Conservation (phyloP, 2,797 vertebrate species). For the Alectoris magna region DNA sequence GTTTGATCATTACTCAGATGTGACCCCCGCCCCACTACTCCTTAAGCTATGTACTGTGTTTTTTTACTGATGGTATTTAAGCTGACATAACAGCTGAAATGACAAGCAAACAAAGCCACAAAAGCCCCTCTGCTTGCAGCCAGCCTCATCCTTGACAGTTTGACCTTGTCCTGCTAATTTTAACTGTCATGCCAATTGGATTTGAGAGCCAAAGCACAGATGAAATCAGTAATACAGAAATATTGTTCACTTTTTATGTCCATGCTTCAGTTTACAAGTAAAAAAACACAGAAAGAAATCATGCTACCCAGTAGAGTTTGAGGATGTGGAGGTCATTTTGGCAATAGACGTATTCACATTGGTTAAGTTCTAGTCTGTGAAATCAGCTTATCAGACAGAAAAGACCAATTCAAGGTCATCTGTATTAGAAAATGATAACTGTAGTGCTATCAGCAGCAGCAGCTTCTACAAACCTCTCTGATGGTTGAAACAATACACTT, state of each 20-base stretch:
- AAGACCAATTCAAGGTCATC: conserved; percentile 32
- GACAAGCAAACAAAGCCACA: conserved; percentile 77
- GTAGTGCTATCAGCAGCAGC: not conserved
- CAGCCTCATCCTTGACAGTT: conserved; percentile 69
- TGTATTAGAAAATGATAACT: not conserved
- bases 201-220: conserved; percentile 37
- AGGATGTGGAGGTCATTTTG: conserved; percentile 37
- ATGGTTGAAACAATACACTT: not conserved
- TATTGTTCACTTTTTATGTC: not conserved
- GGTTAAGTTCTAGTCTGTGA: conserved; percentile 32
- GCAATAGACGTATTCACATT: conserved; percentile 25
- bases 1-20: conserved; percentile 71
- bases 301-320: not conserved
- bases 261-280: not conserved
- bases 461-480: not conserved
- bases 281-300: conserved; percentile 36
- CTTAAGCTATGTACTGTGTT: conserved; percentile 64
- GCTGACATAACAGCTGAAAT: conserved; percentile 75
- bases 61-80: conserved; percentile 78
- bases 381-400: conserved; percentile 29
- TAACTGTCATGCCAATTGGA: conserved; percentile 71
- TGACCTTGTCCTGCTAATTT: conserved; percentile 81
- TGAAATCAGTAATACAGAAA: conserved; percentile 31
- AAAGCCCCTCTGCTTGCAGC: conserved; percentile 68
- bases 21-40: conserved; percentile 53